These are phyloP conservation scores for Aurelia aurita DNA, from an alignment of 30 jellyfish, hydroid and myxozoan species.

Conservation along the genomic window DNA sequence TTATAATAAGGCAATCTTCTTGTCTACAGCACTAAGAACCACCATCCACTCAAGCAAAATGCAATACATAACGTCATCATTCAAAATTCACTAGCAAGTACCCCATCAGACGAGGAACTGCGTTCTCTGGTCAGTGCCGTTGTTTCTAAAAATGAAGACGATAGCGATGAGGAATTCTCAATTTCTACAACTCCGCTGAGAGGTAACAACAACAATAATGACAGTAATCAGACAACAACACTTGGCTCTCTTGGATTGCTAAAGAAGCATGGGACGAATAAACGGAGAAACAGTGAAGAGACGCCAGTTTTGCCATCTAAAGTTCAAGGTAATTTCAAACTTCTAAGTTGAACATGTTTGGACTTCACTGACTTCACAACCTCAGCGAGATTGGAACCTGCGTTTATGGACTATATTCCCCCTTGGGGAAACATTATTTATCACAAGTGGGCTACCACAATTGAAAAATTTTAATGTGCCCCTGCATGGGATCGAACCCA, in stretches of 20 bases:
- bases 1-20: neutral
- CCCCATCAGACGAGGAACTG: constrained; percentile 53
- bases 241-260: neutral
- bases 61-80: neutral
- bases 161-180: constrained; percentile 53
- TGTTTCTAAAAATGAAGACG: constrained; percentile 1
- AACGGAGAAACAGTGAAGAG: neutral
- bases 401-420: too few species aligned
- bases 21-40: neutral
- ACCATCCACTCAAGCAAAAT: neutral
- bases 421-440: too few species aligned
- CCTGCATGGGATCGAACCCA: too few species aligned
- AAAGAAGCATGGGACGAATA: neutral
- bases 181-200: constrained; percentile 36
- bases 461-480: too few species aligned
- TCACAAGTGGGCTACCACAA: too few species aligned
- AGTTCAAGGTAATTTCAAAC: neutral
- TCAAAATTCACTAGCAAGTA: neutral
- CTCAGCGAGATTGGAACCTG: too few species aligned
- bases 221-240: neutral
- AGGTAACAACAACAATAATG: neutral
- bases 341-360: too few species aligned
- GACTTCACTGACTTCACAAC: too few species aligned
- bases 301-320: constrained; percentile 12
- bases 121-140: constrained; percentile 16